Conservation (phyloP, 2,888 invertebrate genomes). For the Melanostoma mellinum region DNA sequence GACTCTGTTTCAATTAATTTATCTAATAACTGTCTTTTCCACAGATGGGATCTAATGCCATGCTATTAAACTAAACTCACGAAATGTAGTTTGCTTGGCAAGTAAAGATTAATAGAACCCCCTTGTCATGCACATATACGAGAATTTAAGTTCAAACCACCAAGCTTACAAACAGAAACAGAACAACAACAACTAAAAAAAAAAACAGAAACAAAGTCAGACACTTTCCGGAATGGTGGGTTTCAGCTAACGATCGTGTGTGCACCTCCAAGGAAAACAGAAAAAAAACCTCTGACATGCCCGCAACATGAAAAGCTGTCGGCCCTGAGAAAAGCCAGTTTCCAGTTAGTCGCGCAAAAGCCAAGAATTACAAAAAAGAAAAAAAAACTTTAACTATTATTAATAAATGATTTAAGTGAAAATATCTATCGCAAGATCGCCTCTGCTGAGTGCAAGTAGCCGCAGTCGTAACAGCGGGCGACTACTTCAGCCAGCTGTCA, state of each 20-base stretch:
- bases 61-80: conserved; percentile 61
- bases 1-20: conserved; percentile 52
- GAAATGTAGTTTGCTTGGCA: conserved; percentile 52
- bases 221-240: conserved; percentile 72
- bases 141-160: neutral
- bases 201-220: conserved; percentile 45
- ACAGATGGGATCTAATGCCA: conserved; percentile 59
- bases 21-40: conserved; percentile 65
- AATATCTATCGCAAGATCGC: conserved; percentile 71
- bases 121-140: conserved; percentile 6
- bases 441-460: conserved; percentile 36
- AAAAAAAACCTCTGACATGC: conserved; percentile 48
- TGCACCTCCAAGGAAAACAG: conserved; percentile 45
- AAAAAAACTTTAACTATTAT: conserved; percentile 55
- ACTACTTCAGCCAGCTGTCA: conserved; percentile 43
- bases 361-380: conserved; percentile 31
- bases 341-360: conserved; percentile 64
- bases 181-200: conserved; percentile 23
- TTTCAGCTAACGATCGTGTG: conserved; percentile 43
- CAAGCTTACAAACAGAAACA: neutral
- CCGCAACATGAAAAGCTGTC: conserved; percentile 67
- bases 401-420: conserved; percentile 71
- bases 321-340: conserved; percentile 72
- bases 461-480: conserved; percentile 20
- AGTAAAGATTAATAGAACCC: conserved; percentile 36